These are phyloP conservation scores for Theonella swinhoei DNA, from an alignment of 37 sponge, comb jelly and placozoan genomes.

Conservation along the genomic window DNA sequence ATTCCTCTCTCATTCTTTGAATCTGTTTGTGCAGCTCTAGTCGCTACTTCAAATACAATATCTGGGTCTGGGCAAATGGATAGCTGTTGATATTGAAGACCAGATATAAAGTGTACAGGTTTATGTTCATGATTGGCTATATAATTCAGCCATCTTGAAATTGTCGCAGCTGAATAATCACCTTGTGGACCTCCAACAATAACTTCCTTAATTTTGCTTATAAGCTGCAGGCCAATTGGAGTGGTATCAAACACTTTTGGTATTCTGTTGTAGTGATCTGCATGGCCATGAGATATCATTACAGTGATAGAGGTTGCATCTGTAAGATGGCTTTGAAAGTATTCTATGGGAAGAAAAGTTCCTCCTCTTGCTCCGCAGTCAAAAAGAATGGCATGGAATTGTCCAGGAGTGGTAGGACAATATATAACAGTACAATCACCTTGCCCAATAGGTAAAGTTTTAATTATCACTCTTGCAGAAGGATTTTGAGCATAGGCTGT, in stretches of 20 bases:
- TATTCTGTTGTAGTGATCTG: slow-evolving; percentile 32
- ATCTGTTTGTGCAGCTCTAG: background rate
- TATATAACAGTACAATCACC: slow-evolving; percentile 52
- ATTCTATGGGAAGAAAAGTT: background rate
- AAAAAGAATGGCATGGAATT: slow-evolving; percentile 10
- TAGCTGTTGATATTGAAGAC: too few relatives aligned
- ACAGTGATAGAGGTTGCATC: background rate
- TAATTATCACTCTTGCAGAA: slow-evolving; percentile 26
- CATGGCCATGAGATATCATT: slow-evolving; percentile 36
- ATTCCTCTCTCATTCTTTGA: background rate
- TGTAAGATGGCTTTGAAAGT: background rate
- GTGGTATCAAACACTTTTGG: background rate
- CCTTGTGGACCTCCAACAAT: slow-evolving; percentile 24
- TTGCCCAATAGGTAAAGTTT: slow-evolving; percentile 49
- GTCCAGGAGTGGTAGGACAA: too few relatives aligned
- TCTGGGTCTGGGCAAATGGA: background rate
- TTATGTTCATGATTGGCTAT: background rate
- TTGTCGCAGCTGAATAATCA: too few relatives aligned
- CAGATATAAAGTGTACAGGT: too few relatives aligned
- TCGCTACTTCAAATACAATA: slow-evolving; percentile 8
- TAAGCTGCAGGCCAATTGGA: background rate
- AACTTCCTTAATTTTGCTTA: background rate
- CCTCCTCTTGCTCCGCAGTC: slow-evolving; percentile 35
- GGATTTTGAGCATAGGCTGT: too few relatives aligned
- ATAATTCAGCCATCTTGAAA: background rate